Conservation (phyloP, 1,140 invertebrate species). For the Ostrea denselamellosa region DNA sequence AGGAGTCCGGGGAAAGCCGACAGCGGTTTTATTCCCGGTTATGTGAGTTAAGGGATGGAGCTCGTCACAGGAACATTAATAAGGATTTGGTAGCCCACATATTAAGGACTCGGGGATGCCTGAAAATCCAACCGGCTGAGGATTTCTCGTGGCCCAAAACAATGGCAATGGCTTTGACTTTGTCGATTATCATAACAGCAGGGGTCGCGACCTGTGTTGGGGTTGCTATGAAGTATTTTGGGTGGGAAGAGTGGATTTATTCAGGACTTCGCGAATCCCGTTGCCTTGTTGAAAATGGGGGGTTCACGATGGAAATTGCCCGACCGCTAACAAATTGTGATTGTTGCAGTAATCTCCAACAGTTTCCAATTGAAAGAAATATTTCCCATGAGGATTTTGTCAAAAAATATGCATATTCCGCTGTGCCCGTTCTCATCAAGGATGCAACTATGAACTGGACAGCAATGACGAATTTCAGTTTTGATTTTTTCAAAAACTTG, state of each 20-base stretch:
- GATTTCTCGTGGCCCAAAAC: background rate
- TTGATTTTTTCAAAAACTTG: constrained; percentile 88
- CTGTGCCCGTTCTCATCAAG: constrained; percentile 89
- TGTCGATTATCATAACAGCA: background rate
- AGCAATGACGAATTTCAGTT: constrained; percentile 86
- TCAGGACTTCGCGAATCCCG: constrained; percentile 71
- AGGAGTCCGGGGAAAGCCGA: background rate
- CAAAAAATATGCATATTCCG: constrained; percentile 84
- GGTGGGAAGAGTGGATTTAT: constrained; percentile 43
- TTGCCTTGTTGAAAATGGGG: constrained; percentile 90
- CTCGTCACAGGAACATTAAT: background rate
- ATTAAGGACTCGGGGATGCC: background rate
- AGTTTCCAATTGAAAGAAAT: constrained; percentile 75
- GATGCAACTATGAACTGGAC: constrained; percentile 90
- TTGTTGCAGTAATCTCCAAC: constrained; percentile 83
- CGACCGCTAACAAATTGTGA: constrained; percentile 89
- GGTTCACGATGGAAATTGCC: constrained; percentile 90
- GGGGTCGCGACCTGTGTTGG: constrained; percentile 9
- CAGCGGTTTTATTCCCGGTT: background rate
- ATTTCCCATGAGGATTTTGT: constrained; percentile 84
- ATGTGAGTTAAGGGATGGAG: background rate
- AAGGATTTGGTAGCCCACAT: background rate
- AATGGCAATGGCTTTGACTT: background rate
- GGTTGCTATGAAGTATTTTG: constrained; percentile 12
- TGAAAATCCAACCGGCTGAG: background rate